phyloP scores from a whole-genome alignment of 2,113 vertebrate genomes.

The Empidonax traillii region DNA sequence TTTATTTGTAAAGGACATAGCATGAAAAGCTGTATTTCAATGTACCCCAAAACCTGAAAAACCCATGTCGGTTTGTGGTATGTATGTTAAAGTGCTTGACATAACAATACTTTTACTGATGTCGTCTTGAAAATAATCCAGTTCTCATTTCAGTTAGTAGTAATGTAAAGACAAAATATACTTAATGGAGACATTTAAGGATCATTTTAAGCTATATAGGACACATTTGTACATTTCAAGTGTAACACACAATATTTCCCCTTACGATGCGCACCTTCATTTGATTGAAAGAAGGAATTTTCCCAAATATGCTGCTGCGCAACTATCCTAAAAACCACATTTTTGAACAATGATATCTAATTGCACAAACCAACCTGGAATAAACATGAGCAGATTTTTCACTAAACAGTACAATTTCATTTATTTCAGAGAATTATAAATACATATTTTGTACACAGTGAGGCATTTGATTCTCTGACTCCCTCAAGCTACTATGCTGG shows the following conservation, averaged over 20 bases:
- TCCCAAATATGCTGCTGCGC: neutral
- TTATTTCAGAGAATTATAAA: constrained; percentile 35
- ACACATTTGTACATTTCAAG: constrained; percentile 71
- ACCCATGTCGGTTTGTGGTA: constrained; percentile 70
- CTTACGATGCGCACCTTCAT: constrained; percentile 18
- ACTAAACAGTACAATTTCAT: neutral
- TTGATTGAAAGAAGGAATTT: constrained; percentile 57
- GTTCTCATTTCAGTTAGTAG: constrained; percentile 67
- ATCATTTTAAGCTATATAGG: constrained; percentile 53
- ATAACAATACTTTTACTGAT: constrained; percentile 72
- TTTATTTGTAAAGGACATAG: constrained; percentile 83
- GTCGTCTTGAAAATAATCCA: constrained; percentile 68
- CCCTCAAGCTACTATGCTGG: neutral
- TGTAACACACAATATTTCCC: constrained; percentile 54
- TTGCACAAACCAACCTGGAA: constrained; percentile 28
- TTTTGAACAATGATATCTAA: constrained; percentile 31
- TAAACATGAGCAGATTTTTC: neutral
- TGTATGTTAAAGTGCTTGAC: constrained; percentile 80
- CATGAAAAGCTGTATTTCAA: constrained; percentile 82
- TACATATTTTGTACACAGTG: constrained; percentile 31
- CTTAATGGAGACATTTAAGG: constrained; percentile 61
- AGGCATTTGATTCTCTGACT: constrained; percentile 32
- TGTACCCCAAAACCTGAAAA: constrained; percentile 81
- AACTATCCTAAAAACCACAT: neutral
- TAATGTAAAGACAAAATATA: constrained; percentile 66